Evolutionary conservation across 64 coral and sea anemone genomes (phyloP).

Genomic region (Cladopsammia gracilis): DNA sequence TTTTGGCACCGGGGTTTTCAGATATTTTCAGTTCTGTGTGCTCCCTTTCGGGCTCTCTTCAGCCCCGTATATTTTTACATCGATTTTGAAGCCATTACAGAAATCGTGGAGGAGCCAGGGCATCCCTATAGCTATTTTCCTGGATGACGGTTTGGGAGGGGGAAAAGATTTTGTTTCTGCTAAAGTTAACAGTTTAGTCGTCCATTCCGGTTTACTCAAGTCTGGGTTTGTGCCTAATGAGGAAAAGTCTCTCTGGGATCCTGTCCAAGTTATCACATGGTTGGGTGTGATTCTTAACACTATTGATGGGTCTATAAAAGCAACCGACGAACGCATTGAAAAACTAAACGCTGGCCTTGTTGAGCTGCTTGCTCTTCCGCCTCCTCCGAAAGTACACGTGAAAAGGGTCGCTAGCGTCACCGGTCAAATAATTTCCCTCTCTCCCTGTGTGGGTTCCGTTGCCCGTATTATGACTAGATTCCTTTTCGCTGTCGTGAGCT

Average conservation of each 20-base stretch:
- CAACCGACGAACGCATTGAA: conserved; percentile 39
- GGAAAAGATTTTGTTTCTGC: too few species aligned
- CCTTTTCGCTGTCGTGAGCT: not conserved
- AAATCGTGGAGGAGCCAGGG: not conserved
- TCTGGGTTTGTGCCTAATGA: too few species aligned
- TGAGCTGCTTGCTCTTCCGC: conserved; percentile 10
- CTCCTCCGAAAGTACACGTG: conserved; percentile 23
- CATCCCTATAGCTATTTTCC: conserved; percentile 31
- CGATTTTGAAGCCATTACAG: not conserved
- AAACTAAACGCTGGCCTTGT: conserved; percentile 17
- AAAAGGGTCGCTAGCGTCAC: not conserved
- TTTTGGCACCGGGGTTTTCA: conserved; percentile 11
- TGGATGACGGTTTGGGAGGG: not conserved
- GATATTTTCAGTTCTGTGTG: not conserved
- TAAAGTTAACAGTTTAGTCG: too few species aligned
- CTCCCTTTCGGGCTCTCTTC: too few species aligned
- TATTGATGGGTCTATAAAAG: conserved; percentile 6
- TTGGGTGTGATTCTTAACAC: conserved; percentile 32
- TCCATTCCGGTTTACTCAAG: too few species aligned
- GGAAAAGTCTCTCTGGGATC: conserved; percentile 13
- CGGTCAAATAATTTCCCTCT: conserved; percentile 52
- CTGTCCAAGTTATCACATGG: conserved; percentile 36
- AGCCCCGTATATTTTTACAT: conserved; percentile 10
- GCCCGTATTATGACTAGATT: not conserved
- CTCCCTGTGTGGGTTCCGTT: not conserved